Evolutionary conservation across 92 coral and sea anemone genomes (phyloP).

Genomic region (Phenganax subtilis): DNA sequence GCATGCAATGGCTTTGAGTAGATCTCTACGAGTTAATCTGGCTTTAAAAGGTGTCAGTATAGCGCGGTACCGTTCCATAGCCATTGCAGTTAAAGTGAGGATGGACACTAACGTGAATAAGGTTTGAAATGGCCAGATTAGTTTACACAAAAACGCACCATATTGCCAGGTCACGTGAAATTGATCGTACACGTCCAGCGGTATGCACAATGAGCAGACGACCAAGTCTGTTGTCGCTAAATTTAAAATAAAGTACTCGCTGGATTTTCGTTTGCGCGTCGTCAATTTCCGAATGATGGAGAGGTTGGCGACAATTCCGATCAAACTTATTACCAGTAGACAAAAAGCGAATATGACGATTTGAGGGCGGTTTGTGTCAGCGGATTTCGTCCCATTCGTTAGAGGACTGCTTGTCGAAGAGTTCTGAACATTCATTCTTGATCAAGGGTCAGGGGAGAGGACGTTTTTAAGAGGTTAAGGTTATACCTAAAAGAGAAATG

Average conservation of each 20-base stretch:
- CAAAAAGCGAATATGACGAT: conserved; percentile 48
- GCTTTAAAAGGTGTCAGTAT: conserved; percentile 75
- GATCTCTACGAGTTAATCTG: conserved; percentile 55
- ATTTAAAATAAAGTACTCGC: conserved; percentile 88
- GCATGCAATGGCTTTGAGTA: conserved; percentile 49
- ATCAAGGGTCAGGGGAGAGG: not conserved
- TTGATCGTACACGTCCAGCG: conserved; percentile 71
- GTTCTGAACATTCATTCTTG: not conserved
- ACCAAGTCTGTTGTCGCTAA: conserved; percentile 71
- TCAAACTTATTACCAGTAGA: conserved; percentile 52
- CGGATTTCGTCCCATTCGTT: not conserved
- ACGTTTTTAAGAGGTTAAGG: not conserved
- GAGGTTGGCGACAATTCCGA: conserved; percentile 69
- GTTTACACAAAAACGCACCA: conserved; percentile 67
- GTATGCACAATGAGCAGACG: conserved; percentile 65
- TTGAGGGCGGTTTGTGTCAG: not conserved
- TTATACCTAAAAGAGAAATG: not conserved
- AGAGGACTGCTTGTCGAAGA: not conserved
- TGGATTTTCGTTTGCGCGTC: conserved; percentile 62
- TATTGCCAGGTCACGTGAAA: conserved; percentile 69
- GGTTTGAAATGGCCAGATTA: conserved; percentile 80
- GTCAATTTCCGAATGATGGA: conserved; percentile 61
- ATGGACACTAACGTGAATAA: conserved; percentile 78
- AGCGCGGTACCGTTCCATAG: conserved; percentile 81
- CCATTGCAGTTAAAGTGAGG: conserved; percentile 75